These are phyloP conservation scores for Plebejus anna DNA, from an alignment of 2,888 invertebrate genomes.

Conservation along the genomic window DNA sequence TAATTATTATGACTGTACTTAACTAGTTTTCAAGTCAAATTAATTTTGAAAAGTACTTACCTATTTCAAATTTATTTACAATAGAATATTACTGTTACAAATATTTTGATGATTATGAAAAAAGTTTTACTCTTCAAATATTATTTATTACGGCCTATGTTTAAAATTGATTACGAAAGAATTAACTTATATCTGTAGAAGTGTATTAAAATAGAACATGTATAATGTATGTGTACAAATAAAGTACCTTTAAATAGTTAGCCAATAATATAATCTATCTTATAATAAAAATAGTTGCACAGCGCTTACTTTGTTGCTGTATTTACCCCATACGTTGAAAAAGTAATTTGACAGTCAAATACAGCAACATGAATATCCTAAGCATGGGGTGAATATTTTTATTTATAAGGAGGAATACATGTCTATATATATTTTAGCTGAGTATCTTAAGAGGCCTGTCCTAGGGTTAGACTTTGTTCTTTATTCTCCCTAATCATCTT, in stretches of 20 bases:
- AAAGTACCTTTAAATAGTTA: conserved; percentile 20
- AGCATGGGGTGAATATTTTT: background rate
- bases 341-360: background rate
- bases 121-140: background rate
- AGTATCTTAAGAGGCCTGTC: conserved; percentile 7
- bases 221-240: conserved; percentile 15
- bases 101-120: background rate
- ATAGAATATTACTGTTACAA: background rate
- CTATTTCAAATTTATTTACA: background rate
- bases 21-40: background rate
- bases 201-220: background rate
- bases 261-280: conserved; percentile 4
- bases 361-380: background rate
- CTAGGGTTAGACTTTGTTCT: conserved; percentile 2
- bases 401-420: background rate
- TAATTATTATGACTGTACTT: background rate
- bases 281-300: background rate
- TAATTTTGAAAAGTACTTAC: background rate
- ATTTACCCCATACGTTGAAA: background rate
- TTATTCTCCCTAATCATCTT: background rate
- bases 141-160: background rate
- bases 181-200: background rate
- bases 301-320: background rate
- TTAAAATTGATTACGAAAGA: background rate
- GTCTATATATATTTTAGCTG: background rate